Evolutionary conservation across 2,888 invertebrate genomes (phyloP).

Genomic region (Noctua janthina): DNA sequence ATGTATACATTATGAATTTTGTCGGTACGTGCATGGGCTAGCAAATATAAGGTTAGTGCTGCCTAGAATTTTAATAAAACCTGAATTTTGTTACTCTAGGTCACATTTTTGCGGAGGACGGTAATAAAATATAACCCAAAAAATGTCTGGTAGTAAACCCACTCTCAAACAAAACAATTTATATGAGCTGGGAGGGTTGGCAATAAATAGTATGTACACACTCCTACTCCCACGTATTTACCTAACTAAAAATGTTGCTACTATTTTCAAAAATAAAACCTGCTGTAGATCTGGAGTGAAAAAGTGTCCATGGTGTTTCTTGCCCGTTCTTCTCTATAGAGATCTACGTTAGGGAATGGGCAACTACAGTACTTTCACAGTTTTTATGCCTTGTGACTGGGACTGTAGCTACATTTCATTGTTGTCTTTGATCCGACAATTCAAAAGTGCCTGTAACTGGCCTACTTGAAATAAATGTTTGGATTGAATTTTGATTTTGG

Average conservation of each 20-base stretch:
- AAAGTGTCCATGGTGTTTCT: too few species aligned
- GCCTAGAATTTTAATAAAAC: constrained; percentile 44
- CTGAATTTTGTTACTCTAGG: constrained; percentile 29
- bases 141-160: constrained; percentile 12
- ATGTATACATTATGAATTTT: neutral
- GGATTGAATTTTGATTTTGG: too few species aligned
- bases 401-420: too few species aligned
- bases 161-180: constrained; percentile 28
- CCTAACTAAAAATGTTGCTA: neutral
- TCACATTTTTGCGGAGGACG: constrained; percentile 28
- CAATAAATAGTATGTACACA: neutral
- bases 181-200: constrained; percentile 3
- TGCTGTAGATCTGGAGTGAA: too few species aligned
- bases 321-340: too few species aligned
- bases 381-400: too few species aligned
- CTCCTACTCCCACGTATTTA: neutral
- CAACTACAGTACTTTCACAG: too few species aligned
- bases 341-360: too few species aligned
- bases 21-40: constrained; percentile 10
- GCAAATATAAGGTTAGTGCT: neutral
- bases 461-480: too few species aligned
- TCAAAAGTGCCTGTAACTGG: too few species aligned
- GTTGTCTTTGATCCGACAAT: too few species aligned
- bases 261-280: neutral
- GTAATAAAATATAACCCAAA: constrained; percentile 36